phyloP scores from a whole-genome alignment of 2,113 vertebrate species.

The Tenebrosternarchus preto region DNA sequence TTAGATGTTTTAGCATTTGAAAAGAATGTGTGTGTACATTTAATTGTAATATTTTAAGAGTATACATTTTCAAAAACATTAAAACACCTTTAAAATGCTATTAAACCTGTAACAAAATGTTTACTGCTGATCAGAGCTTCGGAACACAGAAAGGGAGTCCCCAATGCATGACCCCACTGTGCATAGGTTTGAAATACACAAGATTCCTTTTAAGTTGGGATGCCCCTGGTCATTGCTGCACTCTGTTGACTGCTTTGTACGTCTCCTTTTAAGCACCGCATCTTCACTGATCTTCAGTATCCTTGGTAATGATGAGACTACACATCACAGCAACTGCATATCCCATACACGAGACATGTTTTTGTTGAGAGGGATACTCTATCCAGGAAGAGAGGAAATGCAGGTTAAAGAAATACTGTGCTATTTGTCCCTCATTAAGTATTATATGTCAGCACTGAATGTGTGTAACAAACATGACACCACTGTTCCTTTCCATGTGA shows the following conservation, averaged over 20 bases:
- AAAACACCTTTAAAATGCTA: no score
- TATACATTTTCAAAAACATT: no score
- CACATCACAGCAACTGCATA: conserved; percentile 55
- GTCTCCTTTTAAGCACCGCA: conserved; percentile 19
- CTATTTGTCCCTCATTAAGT: conserved; percentile 62
- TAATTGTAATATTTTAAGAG: neutral
- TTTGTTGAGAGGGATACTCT: conserved; percentile 48
- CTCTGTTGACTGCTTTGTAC: conserved; percentile 18
- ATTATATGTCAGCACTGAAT: conserved; percentile 60
- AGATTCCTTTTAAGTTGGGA: conserved; percentile 15
- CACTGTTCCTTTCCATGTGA: conserved; percentile 59
- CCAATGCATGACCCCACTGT: neutral
- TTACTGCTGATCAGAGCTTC: neutral
- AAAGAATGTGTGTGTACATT: neutral
- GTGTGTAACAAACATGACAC: conserved; percentile 59
- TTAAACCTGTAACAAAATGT: no score
- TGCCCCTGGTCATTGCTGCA: conserved; percentile 30
- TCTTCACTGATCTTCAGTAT: conserved; percentile 5
- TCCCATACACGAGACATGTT: conserved; percentile 57
- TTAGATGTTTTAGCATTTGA: no score
- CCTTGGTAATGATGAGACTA: conserved; percentile 36
- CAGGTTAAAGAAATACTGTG: conserved; percentile 48
- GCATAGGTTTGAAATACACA: neutral
- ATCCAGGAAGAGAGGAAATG: conserved; percentile 58
- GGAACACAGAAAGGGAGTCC: neutral